These are phyloP conservation scores for cattle (Bos taurus) DNA, from an alignment of 2,113 vertebrate genomes.

Conservation along the genomic window DNA sequence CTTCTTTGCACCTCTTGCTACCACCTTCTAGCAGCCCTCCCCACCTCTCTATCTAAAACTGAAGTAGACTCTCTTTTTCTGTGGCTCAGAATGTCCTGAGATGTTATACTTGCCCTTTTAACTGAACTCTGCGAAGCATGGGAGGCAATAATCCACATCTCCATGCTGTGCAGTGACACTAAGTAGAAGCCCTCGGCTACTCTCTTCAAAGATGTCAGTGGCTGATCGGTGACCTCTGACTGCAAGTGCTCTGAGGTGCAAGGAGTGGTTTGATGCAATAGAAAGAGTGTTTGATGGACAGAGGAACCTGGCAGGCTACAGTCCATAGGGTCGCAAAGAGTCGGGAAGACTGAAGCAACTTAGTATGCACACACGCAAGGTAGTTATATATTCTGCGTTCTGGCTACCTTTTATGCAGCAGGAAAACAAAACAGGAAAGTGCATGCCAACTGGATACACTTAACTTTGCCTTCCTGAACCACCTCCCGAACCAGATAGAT, in stretches of 20 bases:
- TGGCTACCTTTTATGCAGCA: neutral
- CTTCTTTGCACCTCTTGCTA: neutral
- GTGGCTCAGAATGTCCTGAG: neutral
- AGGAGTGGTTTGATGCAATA: too few species aligned
- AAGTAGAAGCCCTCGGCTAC: too few species aligned
- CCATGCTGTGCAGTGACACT: neutral
- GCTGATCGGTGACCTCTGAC: neutral
- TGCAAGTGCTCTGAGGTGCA: neutral
- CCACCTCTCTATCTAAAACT: neutral
- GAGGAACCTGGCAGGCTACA: neutral
- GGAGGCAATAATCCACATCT: neutral
- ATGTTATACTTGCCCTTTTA: neutral
- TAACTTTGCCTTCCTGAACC: neutral
- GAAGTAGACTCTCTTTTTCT: neutral
- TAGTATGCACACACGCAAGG: neutral
- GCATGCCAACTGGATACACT: neutral
- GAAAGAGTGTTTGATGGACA: neutral
- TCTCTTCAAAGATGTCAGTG: rapidly evolving
- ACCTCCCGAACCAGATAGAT: neutral
- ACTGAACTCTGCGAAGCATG: neutral
- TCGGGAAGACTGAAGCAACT: neutral
- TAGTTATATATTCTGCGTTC: neutral
- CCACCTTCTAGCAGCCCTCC: too few species aligned
- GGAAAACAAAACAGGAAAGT: neutral
- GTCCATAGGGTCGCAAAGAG: neutral